A percentile compares a stretch with the other conserved stretches of the same genome.
These are phyloP conservation scores for Archips xylosteana DNA, from an alignment of 2,888 invertebrate species.

Conservation along the genomic window DNA sequence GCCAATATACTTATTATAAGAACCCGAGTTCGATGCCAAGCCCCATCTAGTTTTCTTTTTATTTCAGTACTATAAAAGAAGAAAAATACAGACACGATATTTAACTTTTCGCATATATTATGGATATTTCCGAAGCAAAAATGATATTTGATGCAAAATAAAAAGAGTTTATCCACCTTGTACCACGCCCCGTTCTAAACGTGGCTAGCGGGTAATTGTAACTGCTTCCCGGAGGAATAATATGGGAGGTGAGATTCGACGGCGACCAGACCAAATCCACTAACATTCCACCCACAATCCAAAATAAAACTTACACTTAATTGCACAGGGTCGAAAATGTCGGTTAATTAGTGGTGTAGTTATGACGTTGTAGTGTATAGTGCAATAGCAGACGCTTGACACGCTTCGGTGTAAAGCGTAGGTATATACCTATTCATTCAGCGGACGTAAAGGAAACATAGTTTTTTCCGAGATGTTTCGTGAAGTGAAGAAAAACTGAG, in stretches of 20 bases:
- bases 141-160: background rate
- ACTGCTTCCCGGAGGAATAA: constrained; percentile 75
- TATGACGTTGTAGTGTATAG: background rate
- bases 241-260: constrained; percentile 75
- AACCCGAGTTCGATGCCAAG: too few species aligned
- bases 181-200: constrained; percentile 58
- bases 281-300: background rate
- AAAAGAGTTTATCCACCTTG: constrained; percentile 45
- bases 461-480: background rate
- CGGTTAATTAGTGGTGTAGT: background rate
- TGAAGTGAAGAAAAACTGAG: background rate
- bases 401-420: constrained; percentile 11
- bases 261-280: constrained; percentile 58
- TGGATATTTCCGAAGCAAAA: too few species aligned
- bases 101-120: too few species aligned
- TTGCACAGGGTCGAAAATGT: background rate
- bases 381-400: constrained; percentile 9
- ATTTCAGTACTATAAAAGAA: too few species aligned
- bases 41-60: too few species aligned
- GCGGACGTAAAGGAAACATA: constrained; percentile 11
- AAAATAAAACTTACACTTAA: background rate
- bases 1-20: too few species aligned
- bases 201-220: constrained; percentile 76
- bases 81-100: too few species aligned
- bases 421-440: background rate